Conservation (phyloP, 2,888 invertebrate species). For the Phyllotreta striolata region DNA sequence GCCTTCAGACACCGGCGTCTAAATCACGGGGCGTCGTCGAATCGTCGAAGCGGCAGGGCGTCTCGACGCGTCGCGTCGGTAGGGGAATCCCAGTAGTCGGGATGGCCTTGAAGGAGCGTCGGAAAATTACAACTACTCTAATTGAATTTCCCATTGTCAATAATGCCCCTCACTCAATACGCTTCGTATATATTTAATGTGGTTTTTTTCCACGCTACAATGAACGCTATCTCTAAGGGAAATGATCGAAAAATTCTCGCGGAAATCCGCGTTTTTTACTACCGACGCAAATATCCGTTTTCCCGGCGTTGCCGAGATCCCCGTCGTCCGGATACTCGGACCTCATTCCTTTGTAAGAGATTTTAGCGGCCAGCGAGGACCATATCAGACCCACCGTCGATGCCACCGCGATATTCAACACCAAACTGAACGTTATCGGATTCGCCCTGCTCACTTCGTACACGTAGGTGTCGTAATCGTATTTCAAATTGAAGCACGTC, state of each 20-base stretch:
- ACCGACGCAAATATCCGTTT: slow-evolving; percentile 65
- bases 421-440: slow-evolving; percentile 40
- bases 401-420: slow-evolving; percentile 67
- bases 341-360: slow-evolving; percentile 70
- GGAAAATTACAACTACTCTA: no score
- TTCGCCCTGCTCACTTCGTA: slow-evolving; percentile 27
- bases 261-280: slow-evolving; percentile 65
- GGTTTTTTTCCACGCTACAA: no score
- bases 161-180: no score
- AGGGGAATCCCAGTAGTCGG: no score
- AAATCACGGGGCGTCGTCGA: no score
- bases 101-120: no score
- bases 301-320: slow-evolving; percentile 60
- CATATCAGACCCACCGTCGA: slow-evolving; percentile 67
- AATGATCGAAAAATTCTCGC: slow-evolving; percentile 66
- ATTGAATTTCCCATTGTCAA: no score
- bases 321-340: slow-evolving; percentile 68
- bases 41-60: no score
- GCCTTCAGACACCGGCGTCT: no score
- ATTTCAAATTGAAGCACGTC: slow-evolving; percentile 40
- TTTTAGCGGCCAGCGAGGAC: slow-evolving; percentile 68
- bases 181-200: no score
- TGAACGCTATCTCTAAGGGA: slow-evolving; percentile 61
- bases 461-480: slow-evolving; percentile 38
- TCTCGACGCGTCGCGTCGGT: no score